phyloP scores from a whole-genome alignment of 1,140 invertebrate species.

The Diabrotica virgifera region DNA sequence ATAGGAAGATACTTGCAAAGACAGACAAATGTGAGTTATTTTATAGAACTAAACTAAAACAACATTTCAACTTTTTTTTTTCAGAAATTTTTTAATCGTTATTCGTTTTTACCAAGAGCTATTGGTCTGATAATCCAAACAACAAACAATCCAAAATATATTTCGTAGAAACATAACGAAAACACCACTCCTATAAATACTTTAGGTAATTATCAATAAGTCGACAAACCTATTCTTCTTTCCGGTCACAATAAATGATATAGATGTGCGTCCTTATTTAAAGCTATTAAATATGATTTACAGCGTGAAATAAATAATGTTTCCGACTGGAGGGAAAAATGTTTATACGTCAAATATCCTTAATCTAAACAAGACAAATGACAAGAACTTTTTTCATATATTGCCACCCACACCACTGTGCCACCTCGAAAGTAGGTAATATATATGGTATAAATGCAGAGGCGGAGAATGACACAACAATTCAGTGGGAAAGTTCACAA shows the following conservation, averaged over 20 bases:
- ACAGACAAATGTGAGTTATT: too few relatives aligned
- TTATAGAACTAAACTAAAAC: too few relatives aligned
- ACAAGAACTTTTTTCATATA: conserved; percentile 3
- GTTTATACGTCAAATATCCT: conserved; percentile 2
- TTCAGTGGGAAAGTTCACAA: too few relatives aligned
- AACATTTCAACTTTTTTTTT: too few relatives aligned
- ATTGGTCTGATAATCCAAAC: too few relatives aligned
- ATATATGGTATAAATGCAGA: not conserved
- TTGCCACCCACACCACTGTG: not conserved
- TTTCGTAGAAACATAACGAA: too few relatives aligned
- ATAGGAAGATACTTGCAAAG: too few relatives aligned
- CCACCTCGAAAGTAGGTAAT: not conserved
- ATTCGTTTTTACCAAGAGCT: too few relatives aligned
- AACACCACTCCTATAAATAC: not conserved
- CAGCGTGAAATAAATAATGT: conserved; percentile 1
- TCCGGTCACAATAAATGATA: not conserved
- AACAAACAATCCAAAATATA: too few relatives aligned
- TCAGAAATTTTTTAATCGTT: too few relatives aligned
- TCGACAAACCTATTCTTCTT: not conserved
- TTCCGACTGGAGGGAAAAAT: not conserved
- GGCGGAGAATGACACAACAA: too few relatives aligned
- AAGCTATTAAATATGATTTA: not conserved
- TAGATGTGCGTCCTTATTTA: not conserved
- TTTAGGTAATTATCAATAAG: not conserved
- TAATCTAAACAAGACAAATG: conserved; percentile 3